A percentile compares a stretch with the other conserved stretches of the same genome.
Evolutionary conservation across 2,888 invertebrate species (phyloP).

Genomic region (Dastarcus helophoroides): DNA sequence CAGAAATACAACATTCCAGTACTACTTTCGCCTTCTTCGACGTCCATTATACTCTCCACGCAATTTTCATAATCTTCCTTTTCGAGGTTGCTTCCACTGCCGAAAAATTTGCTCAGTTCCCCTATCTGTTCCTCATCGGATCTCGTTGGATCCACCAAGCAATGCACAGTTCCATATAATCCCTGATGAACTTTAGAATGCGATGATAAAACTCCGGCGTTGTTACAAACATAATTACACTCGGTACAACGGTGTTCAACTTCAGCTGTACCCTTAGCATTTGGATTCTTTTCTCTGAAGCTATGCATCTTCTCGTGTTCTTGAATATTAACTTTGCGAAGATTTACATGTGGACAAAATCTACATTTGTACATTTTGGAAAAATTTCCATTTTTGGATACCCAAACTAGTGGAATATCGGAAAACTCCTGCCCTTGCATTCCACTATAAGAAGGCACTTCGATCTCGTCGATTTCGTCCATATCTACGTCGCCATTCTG

Average conservation of each 20-base stretch:
- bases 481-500: conserved; percentile 32
- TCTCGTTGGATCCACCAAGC: conserved; percentile 52
- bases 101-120: conserved; percentile 32
- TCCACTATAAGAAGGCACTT: conserved; percentile 18
- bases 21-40: conserved; percentile 19
- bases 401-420: conserved; percentile 66
- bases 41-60: conserved; percentile 16
- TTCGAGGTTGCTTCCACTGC: conserved; percentile 23
- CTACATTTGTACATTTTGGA: conserved; percentile 77
- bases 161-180: conserved; percentile 58
- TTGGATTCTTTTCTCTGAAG: conserved; percentile 30
- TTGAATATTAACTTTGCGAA: conserved; percentile 66
- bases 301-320: conserved; percentile 77
- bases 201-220: conserved; percentile 55
- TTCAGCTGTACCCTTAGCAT: conserved; percentile 32
- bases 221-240: conserved; percentile 70
- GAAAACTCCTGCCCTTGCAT: conserved; percentile 40
- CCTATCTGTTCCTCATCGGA: conserved; percentile 57
- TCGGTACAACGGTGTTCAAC: conserved; percentile 58
- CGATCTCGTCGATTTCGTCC: conserved; percentile 29
- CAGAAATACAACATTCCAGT: conserved; percentile 56
- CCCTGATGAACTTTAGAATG: conserved; percentile 68
- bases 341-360: conserved; percentile 73
- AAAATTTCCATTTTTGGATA: conserved; percentile 58
- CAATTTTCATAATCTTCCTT: conserved; percentile 21